Base-by-base conservation (phyloP, 2,888 invertebrate species). In the Drosophila tanythrix region DNA sequence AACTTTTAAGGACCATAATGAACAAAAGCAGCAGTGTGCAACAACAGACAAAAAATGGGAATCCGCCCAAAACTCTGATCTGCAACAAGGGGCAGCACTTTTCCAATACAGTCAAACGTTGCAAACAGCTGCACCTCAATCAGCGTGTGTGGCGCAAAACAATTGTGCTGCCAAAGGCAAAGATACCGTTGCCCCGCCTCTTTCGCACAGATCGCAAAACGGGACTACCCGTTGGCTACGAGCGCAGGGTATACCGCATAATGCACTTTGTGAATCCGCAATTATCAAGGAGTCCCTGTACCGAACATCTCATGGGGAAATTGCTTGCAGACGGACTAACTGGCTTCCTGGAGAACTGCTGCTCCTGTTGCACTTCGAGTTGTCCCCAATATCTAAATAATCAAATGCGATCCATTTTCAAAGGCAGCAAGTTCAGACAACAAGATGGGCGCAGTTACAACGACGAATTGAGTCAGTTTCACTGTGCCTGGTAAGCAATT, bases 261-360 rank as follows among this genome's bases (percentile, higher is more conserved):
- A 90, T 87, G 89, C 64, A 62, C 31, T 81, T 79, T 27, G 90
- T 87, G 0, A 87, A 87, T 58, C 86, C 86, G 0, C 63, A 82
- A 13, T 50, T 79, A 10, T n/a, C 31, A 0, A 36, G 11, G 0
- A 48, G 33, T 27, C 65, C 53, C 7, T 57, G 31, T 10, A 29
- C 71, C 7, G 84, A 87, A 2, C 51, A 59, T 40, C 2, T 57
- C 11, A n/a, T 77, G n/a, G 72, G 74, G 36, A 52, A 70, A 2
- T 15, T 74, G 38, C 21, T 87, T 21, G 46, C 72, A 2, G 48
- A 59, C 0, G 62, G 65, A 27, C 43, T 89, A 3, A 62, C 50
- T 0, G 46, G 48, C 11, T 48, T 53, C 7, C 25, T 59, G 15
- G 76, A 43, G 3, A 52, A 15, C 38, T 58, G 10, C 13, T 35